Evolutionary conservation across 1,140 invertebrate species (phyloP).

Genomic region (Condylostylus longicornis): DNA sequence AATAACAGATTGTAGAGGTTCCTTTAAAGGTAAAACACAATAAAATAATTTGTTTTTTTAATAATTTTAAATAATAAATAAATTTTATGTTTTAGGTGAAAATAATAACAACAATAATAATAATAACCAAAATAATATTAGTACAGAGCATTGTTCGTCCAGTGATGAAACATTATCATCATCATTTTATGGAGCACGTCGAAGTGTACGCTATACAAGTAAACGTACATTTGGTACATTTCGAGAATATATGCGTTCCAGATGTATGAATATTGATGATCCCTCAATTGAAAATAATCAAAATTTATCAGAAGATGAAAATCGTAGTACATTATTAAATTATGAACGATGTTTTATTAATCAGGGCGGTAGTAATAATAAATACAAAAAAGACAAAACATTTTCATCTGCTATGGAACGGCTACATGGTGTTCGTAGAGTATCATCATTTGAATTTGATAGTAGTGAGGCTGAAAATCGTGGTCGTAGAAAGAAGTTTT

Average conservation of each 20-base stretch:
- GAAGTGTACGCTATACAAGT: slow-evolving; percentile 28
- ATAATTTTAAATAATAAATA: neutral
- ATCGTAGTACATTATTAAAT: slow-evolving; percentile 10
- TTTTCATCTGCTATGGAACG: slow-evolving; percentile 18
- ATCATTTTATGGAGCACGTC: slow-evolving; percentile 26
- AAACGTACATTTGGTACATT: slow-evolving; percentile 27
- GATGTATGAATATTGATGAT: slow-evolving; percentile 24
- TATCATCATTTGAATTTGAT: slow-evolving; percentile 14
- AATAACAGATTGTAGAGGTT: slow-evolving; percentile 5
- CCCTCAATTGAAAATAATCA: slow-evolving; percentile 13
- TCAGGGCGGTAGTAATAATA: slow-evolving; percentile 22
- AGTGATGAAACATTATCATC: slow-evolving; percentile 28
- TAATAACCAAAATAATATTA: too few species aligned
- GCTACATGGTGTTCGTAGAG: slow-evolving; percentile 14
- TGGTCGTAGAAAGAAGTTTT: slow-evolving; percentile 5
- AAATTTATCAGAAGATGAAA: slow-evolving; percentile 19
- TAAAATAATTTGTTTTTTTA: slow-evolving; percentile 1
- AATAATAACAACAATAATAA: slow-evolving; percentile 1
- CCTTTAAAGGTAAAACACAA: slow-evolving; percentile 7
- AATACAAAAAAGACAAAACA: slow-evolving; percentile 20
- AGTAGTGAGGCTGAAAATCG: slow-evolving; percentile 2
- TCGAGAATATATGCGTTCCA: slow-evolving; percentile 25
- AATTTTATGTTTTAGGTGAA: neutral
- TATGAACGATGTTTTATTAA: slow-evolving; percentile 23
- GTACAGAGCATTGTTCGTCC: slow-evolving; percentile 20